These are phyloP conservation scores for Synanthedon tipuliformis DNA, from an alignment of 2,888 invertebrate species.

Conservation along the genomic window DNA sequence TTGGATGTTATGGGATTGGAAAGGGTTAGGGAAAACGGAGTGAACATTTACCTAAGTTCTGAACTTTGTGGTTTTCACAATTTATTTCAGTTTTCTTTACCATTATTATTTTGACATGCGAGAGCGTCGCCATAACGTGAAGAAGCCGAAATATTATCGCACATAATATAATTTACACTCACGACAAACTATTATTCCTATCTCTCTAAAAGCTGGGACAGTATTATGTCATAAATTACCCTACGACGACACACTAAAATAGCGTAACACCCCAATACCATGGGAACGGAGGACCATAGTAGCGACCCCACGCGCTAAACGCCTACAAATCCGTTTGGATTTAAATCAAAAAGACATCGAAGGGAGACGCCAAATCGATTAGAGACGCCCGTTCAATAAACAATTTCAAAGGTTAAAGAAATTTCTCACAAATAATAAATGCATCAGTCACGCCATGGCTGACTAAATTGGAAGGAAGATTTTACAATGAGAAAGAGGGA, in stretches of 20 bases:
- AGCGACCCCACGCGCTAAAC: conserved; percentile 43
- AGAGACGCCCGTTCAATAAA: conserved; percentile 58
- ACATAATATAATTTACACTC: conserved; percentile 34
- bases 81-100: no score
- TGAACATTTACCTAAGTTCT: no score
- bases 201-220: conserved; percentile 54
- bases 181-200: conserved; percentile 51
- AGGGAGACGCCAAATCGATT: conserved; percentile 41
- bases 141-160: no score
- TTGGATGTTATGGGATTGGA: no score
- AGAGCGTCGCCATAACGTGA: no score
- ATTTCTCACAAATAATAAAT: conserved; percentile 50
- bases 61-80: no score
- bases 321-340: conserved; percentile 54
- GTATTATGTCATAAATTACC: conserved; percentile 59
- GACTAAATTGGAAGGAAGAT: conserved; percentile 42
- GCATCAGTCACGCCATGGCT: conserved; percentile 48
- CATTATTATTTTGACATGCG: no score
- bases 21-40: no score
- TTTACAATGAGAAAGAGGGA: conserved; percentile 39
- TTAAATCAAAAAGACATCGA: conserved; percentile 62
- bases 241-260: conserved; percentile 60
- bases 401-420: conserved; percentile 50
- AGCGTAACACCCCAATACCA: conserved; percentile 64
- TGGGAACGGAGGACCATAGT: conserved; percentile 46